These are phyloP conservation scores for Merluccius polli DNA, from an alignment of 2,797 vertebrate genomes.

Conservation along the genomic window DNA sequence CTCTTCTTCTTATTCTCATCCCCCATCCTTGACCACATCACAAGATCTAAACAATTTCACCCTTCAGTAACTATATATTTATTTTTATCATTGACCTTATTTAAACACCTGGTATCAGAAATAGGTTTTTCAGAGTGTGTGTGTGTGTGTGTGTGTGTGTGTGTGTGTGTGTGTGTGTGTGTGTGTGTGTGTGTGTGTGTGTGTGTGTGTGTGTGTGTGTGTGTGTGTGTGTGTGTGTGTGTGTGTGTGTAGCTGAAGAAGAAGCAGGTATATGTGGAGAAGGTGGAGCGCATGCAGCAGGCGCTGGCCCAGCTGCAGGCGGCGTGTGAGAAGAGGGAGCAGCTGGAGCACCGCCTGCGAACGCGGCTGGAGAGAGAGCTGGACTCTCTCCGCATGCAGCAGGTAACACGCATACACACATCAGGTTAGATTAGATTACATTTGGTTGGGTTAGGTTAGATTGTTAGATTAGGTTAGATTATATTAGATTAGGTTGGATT, in stretches of 20 bases:
- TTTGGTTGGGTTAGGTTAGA: too few relatives aligned
- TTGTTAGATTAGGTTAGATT: constrained; percentile 68
- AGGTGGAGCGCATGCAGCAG: constrained; percentile 98
- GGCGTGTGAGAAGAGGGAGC: constrained; percentile 95
- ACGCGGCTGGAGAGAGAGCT: constrained; percentile 92
- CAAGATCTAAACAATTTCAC: too few relatives aligned
- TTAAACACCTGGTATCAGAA: too few relatives aligned
- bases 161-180: constrained; percentile 1
- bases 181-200: constrained; percentile 2
- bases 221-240: constrained; percentile 18
- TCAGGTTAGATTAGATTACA: constrained; percentile 33
- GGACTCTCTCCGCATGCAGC: constrained; percentile 92
- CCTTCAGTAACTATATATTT: too few relatives aligned
- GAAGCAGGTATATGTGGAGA: constrained; percentile 98
- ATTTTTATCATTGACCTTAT: too few relatives aligned
- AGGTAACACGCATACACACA: constrained; percentile 69
- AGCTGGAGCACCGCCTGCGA: constrained; percentile 90
- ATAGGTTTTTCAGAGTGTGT: too few relatives aligned
- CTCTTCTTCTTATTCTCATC: too few relatives aligned
- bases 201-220: constrained; percentile 6
- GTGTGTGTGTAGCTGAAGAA: constrained; percentile 83
- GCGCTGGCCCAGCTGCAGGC: constrained; percentile 94
- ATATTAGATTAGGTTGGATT: too few relatives aligned
- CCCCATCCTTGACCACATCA: too few relatives aligned
- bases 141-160: constrained; percentile 3